Evolutionary conservation across 2,888 invertebrate genomes (phyloP).

Genomic region (Lasius platythorax): DNA sequence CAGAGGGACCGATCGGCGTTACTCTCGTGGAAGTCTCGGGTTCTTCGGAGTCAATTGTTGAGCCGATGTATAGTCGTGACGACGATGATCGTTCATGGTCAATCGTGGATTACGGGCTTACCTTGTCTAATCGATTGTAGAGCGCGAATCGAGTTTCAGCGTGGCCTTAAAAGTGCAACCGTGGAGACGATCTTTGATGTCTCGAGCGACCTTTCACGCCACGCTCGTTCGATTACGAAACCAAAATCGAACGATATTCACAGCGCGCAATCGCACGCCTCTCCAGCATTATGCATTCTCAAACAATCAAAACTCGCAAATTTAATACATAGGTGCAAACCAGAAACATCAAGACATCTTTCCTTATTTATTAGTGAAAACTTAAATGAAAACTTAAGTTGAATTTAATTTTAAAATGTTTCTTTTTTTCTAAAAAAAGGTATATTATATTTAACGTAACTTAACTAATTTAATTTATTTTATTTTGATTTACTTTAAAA

Average conservation of each 20-base stretch:
- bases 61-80: slow-evolving; percentile 2
- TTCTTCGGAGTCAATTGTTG: neutral
- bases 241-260: slow-evolving; percentile 31
- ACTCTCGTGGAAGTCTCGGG: neutral
- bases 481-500: neutral
- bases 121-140: slow-evolving; percentile 35
- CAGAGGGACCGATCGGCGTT: neutral
- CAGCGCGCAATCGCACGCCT: neutral
- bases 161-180: slow-evolving; percentile 20
- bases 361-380: neutral
- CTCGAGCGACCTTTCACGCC: slow-evolving; percentile 45
- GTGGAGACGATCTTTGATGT: slow-evolving; percentile 22
- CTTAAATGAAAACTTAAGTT: too few species aligned
- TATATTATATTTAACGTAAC: too few species aligned
- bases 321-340: neutral
- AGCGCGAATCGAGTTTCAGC: neutral
- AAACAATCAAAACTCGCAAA: neutral
- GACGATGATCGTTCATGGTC: slow-evolving; percentile 42
- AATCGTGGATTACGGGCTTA: slow-evolving; percentile 20
- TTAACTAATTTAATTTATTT: too few species aligned
- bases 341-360: neutral
- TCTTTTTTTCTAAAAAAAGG: neutral
- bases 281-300: neutral
- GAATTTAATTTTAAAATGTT: neutral
- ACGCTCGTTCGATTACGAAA: slow-evolving; percentile 22